These are phyloP conservation scores for Pteria penguin DNA, from an alignment of 2,888 invertebrate genomes.

Conservation along the genomic window DNA sequence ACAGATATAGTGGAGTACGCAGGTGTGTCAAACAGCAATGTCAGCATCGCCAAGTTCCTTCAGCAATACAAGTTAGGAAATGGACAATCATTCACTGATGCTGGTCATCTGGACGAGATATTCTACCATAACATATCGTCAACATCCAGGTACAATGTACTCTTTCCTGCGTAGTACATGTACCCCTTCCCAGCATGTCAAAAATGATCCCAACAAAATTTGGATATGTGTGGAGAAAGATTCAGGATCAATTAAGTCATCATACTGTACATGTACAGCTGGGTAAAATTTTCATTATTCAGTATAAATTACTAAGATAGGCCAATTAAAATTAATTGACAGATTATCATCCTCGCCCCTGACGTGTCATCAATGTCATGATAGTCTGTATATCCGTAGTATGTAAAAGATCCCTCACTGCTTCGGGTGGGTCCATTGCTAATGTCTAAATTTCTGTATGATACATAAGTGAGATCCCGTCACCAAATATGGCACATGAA, in stretches of 20 bases:
- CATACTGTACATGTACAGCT: constrained; percentile 12
- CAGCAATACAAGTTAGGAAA: constrained; percentile 8
- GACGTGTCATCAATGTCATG: no score
- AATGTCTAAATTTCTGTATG: no score
- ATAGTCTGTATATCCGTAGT: no score
- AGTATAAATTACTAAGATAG: no score
- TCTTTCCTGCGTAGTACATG: not conserved
- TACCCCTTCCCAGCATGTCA: not conserved
- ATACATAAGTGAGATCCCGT: no score
- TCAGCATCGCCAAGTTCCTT: not conserved
- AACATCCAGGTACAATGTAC: not conserved
- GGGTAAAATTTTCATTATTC: no score
- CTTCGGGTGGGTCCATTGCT: no score
- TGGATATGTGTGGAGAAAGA: not conserved
- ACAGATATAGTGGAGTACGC: constrained; percentile 7
- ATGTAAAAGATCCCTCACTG: no score
- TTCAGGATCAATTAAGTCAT: not conserved
- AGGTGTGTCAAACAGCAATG: not conserved
- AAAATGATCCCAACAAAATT: not conserved
- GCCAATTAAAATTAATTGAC: no score
- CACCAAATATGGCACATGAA: no score
- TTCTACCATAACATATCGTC: not conserved
- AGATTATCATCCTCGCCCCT: no score
- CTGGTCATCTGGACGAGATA: not conserved
- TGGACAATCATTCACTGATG: not conserved